Percentiles rank a stretch among this genome's conserved stretches.
Evolutionary conservation across 2,113 vertebrate species (phyloP).

Genomic region (Oceanites oceanicus): DNA sequence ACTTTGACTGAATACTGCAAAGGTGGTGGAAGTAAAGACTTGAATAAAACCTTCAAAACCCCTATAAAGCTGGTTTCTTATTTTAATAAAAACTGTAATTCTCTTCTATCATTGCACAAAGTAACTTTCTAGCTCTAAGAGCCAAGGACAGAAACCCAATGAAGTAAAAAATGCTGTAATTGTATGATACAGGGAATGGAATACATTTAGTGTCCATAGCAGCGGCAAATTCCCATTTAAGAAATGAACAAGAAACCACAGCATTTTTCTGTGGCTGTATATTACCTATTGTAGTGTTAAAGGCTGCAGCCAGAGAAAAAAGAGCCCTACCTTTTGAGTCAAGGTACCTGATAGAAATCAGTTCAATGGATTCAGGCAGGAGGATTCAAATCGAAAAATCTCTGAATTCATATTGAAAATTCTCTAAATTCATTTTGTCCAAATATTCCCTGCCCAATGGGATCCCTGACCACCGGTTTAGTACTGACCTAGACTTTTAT

Average conservation of each 20-base stretch:
- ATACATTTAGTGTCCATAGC: neutral
- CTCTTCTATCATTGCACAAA: neutral
- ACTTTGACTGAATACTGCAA: neutral
- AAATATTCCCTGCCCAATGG: neutral
- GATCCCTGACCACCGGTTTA: neutral
- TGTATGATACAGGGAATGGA: neutral
- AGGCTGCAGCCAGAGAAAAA: neutral
- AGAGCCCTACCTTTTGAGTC: neutral
- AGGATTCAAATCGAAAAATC: neutral
- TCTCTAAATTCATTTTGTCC: neutral
- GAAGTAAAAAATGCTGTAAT: neutral
- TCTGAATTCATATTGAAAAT: neutral
- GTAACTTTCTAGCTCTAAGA: neutral
- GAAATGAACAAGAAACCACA: neutral
- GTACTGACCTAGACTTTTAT: neutral
- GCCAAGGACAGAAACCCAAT: neutral
- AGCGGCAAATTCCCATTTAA: neutral
- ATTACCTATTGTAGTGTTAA: neutral
- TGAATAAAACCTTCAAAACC: neutral
- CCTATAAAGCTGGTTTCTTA: neutral
- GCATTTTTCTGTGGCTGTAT: neutral
- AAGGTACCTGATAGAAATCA: neutral
- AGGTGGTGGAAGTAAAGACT: neutral
- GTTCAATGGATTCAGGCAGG: neutral
- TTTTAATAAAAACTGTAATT: slow-evolving; percentile 3